Base-by-base conservation (phyloP, 2,888 invertebrate genomes). In the Camptogramma bilineatum region DNA sequence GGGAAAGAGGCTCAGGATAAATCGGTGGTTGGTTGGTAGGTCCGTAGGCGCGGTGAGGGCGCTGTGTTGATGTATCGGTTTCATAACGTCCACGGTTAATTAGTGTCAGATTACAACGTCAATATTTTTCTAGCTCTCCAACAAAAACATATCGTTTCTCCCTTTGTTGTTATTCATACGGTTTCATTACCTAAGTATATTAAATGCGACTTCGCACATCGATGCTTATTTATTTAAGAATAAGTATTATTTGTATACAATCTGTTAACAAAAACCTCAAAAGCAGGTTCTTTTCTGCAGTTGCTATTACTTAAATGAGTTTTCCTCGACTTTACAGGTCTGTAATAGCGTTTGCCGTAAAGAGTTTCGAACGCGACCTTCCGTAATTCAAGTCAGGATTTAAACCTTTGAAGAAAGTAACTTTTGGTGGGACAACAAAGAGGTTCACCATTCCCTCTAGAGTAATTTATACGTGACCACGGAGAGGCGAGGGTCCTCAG, bases 401-500 rank as follows among this genome's bases (percentile, higher is more conserved):
- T 89, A 85, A 89, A 85, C 85, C 84, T 84, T 85, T 79, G 86
- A 88, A 87, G 85, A 88, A 88, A 87, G 85, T 85, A 88, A 89
- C 86, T 90, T 88, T 85, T 69, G 81, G 73, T 76, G 83, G 87
- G 84, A 88, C 87, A 88, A 90, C 90, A 90, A 89, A 88, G 89
- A 87, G 86, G 76, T 81, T 81, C 60, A 77, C 80, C 76, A 81
- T 83, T 85, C 83, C 83, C 86, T 82, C 83, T 80, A 75, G 84
- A 84, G 91, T 91, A 91, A 91, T 91, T 91, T 91, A 91, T 91
- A 91, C 88, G 91, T 90, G 90, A 89, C 91, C 88, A 86, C 85
- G 78, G 77, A 74, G 78, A 60, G 77, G 80, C 73, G 77, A 78
- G 74, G 70, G 79, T 86, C 90, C 85, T 76, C 53, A 52, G 83